A percentile compares a stretch with the other conserved stretches of the same genome.
Conservation (phyloP, 2,888 invertebrate genomes). For the Cheiracanthium punctorium region DNA sequence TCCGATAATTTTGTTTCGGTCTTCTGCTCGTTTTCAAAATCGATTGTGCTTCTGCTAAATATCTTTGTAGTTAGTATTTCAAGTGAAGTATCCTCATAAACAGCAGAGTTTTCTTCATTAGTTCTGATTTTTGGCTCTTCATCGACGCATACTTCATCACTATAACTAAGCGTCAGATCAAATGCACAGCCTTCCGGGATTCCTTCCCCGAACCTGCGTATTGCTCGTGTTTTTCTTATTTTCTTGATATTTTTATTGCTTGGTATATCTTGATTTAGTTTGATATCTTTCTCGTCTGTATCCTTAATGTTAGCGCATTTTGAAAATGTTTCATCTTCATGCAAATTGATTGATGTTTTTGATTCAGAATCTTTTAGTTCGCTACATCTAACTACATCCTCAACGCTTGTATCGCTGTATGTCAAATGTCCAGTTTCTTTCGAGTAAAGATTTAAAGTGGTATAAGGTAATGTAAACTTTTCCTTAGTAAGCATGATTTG, state of each 20-base stretch:
- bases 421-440: background rate
- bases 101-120: background rate
- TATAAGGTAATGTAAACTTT: background rate
- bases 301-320: too few relatives aligned
- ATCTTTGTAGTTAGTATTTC: background rate
- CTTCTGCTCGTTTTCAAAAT: too few relatives aligned
- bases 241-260: background rate
- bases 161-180: conserved; percentile 18
- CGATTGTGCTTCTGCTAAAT: too few relatives aligned
- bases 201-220: conserved; percentile 51
- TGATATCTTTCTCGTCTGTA: too few relatives aligned
- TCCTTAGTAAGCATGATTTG: background rate
- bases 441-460: too few relatives aligned
- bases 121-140: background rate
- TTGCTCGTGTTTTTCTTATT: background rate
- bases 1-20: too few relatives aligned
- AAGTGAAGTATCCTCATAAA: background rate
- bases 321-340: too few relatives aligned
- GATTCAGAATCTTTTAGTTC: too few relatives aligned
- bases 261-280: too few relatives aligned
- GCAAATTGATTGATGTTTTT: too few relatives aligned
- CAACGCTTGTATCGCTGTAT: too few relatives aligned
- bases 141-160: background rate
- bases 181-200: conserved; percentile 39
- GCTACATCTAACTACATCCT: too few relatives aligned